Conservation (phyloP, 2,888 invertebrate genomes). For the Rhamnusium bicolor region DNA sequence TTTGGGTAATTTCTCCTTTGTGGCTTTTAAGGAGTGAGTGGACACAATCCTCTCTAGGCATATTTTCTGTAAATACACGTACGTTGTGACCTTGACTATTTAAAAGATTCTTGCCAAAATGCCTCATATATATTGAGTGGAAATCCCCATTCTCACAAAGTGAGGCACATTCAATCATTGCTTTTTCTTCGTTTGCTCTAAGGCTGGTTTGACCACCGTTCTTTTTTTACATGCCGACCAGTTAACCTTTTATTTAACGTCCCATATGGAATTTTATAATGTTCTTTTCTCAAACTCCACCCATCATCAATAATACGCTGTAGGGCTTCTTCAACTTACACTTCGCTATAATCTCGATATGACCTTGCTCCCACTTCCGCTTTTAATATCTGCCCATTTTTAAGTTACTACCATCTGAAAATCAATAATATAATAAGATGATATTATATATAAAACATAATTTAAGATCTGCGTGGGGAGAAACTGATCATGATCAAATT, state of each 20-base stretch:
- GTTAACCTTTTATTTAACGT: neutral
- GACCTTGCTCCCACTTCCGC: too few species aligned
- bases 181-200: slow-evolving; percentile 12
- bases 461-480: too few species aligned
- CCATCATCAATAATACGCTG: too few species aligned
- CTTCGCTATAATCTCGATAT: too few species aligned
- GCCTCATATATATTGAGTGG: slow-evolving; percentile 10
- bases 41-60: slow-evolving; percentile 43
- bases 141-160: slow-evolving; percentile 19
- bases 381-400: too few species aligned
- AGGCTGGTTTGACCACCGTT: neutral
- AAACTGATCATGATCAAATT: too few species aligned
- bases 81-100: slow-evolving; percentile 36
- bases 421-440: too few species aligned
- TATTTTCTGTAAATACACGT: slow-evolving; percentile 20
- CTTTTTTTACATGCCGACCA: neutral
- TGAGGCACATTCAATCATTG: neutral
- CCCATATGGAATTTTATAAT: neutral
- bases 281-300: too few species aligned
- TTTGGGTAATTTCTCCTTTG: slow-evolving; percentile 4
- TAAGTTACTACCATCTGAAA: too few species aligned
- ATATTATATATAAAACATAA: too few species aligned
- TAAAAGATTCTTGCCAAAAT: slow-evolving; percentile 33
- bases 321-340: too few species aligned
- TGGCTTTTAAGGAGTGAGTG: slow-evolving; percentile 16